Conservation (phyloP, 2,888 invertebrate species). For the Craniophora ligustri region DNA sequence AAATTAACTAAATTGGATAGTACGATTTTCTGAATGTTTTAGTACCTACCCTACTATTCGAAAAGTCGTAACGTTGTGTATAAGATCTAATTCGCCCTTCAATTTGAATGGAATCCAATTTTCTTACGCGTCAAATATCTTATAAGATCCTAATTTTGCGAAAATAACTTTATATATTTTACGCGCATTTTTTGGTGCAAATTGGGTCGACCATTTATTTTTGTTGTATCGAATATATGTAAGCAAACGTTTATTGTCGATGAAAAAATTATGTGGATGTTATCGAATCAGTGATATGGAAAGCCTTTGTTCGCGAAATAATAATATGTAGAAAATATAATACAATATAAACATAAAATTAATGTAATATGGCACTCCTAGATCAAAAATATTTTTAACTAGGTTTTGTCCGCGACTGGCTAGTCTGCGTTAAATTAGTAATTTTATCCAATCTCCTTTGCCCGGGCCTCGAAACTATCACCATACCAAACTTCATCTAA, state of each 20-base stretch:
- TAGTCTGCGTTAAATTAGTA: too few species aligned
- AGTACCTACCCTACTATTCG: constrained; percentile 26
- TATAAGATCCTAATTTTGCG: constrained; percentile 77
- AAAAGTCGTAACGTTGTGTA: constrained; percentile 53
- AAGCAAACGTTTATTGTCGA: constrained; percentile 24
- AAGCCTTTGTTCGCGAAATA: constrained; percentile 4
- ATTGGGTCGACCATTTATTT: constrained; percentile 29
- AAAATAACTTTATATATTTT: constrained; percentile 67
- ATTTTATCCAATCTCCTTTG: too few species aligned
- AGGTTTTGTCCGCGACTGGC: too few species aligned
- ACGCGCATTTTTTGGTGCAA: constrained; percentile 53
- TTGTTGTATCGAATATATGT: constrained; percentile 29
- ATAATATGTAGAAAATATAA: constrained; percentile 15
- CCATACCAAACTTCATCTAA: too few species aligned
- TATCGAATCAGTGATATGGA: constrained; percentile 10
- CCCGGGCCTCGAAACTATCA: too few species aligned
- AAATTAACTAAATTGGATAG: constrained; percentile 56
- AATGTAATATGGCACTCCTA: constrained; percentile 23
- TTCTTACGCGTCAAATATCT: constrained; percentile 77
- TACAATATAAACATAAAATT: constrained; percentile 12
- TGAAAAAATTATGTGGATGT: constrained; percentile 12
- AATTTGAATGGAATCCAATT: constrained; percentile 78
- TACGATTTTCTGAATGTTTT: constrained; percentile 50
- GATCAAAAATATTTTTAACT: constrained; percentile 4
- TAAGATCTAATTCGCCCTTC: constrained; percentile 77